Conservation (phyloP, 2,888 invertebrate species). For the Lacanobia wlatinum region DNA sequence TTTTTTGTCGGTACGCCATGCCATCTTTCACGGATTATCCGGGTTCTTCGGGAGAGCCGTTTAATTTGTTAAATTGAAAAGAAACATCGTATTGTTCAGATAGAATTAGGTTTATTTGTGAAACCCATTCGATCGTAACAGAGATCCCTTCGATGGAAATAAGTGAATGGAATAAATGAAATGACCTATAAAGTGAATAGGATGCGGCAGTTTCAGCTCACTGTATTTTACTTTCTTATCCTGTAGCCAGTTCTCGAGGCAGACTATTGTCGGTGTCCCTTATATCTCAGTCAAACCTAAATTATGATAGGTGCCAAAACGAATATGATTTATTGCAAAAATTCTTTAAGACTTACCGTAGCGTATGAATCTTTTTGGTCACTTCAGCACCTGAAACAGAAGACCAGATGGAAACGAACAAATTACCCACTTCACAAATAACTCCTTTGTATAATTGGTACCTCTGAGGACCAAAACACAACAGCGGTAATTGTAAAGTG, state of each 20-base stretch:
- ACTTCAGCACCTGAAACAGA: constrained; percentile 7
- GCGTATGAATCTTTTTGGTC: background rate
- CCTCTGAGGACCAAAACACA: constrained; percentile 18
- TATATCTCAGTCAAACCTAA: constrained; percentile 33
- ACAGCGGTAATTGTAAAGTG: constrained; percentile 44
- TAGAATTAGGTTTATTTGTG: constrained; percentile 88
- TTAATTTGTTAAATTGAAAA: constrained; percentile 90
- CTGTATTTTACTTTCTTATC: constrained; percentile 75
- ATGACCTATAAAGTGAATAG: constrained; percentile 87
- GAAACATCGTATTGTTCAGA: constrained; percentile 87
- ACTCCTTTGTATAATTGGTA: constrained; percentile 22
- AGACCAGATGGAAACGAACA: background rate
- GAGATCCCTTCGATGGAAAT: constrained; percentile 85
- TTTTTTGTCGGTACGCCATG: constrained; percentile 54
- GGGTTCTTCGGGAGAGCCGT: constrained; percentile 72
- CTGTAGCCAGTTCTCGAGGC: constrained; percentile 48
- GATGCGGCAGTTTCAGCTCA: constrained; percentile 82
- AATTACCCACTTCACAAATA: constrained; percentile 24
- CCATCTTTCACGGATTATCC: constrained; percentile 67
- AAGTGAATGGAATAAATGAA: constrained; percentile 89
- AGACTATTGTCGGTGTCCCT: constrained; percentile 40
- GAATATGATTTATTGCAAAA: too few relatives aligned
- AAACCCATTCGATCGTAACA: constrained; percentile 86
- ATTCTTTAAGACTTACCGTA: background rate
- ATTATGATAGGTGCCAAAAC: constrained; percentile 24